These are phyloP conservation scores for Ovis aries DNA, from an alignment of 2,113 vertebrate species.

Conservation along the genomic window DNA sequence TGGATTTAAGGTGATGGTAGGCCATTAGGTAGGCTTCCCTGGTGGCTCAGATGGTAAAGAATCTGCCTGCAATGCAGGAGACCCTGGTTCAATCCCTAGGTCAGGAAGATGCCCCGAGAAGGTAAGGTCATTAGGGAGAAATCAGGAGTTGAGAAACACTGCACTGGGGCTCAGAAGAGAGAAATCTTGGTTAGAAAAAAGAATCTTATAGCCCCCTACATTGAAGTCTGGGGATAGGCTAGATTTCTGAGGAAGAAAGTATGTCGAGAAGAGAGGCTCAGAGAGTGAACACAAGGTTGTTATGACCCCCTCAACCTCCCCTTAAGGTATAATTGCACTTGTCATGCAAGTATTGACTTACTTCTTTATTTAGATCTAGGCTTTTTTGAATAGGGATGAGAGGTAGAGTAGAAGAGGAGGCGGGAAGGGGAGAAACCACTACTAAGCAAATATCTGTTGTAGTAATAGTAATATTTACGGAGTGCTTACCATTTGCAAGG, in stretches of 20 bases:
- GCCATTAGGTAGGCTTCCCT: background rate
- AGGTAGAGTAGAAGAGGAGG: background rate
- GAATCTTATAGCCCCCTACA: background rate
- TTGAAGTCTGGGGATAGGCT: background rate
- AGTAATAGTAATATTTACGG: background rate
- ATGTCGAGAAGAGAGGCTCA: background rate
- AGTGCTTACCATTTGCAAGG: background rate
- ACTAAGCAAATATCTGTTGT: background rate
- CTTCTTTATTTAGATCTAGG: background rate
- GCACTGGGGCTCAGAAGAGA: background rate
- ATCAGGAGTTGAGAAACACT: background rate
- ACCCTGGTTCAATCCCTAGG: background rate
- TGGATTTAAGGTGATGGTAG: background rate
- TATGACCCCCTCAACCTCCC: background rate
- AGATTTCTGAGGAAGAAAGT: background rate
- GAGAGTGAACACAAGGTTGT: background rate
- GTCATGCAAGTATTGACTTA: background rate
- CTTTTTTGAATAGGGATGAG: background rate
- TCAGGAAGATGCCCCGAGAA: background rate
- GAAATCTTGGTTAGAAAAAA: background rate
- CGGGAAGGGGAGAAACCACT: background rate
- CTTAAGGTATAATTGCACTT: background rate
- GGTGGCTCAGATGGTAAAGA: background rate
- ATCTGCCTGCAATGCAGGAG: background rate
- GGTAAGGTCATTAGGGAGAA: background rate